phyloP scores from a whole-genome alignment of 1,140 invertebrate species.

The Drosophila asahinai region DNA sequence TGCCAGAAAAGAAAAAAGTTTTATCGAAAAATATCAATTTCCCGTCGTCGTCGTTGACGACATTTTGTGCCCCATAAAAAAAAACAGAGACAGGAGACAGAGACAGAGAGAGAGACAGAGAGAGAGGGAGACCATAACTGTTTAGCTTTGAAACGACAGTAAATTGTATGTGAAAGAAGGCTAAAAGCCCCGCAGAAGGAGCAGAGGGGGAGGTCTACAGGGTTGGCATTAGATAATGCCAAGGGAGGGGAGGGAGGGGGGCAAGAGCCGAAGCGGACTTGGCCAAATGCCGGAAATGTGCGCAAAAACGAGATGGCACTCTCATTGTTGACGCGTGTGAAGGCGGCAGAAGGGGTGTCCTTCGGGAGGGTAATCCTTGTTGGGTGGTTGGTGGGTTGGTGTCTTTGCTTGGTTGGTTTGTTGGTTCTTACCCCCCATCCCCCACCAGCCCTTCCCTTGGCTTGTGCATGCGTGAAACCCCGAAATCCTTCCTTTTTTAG shows the following conservation, averaged over 20 bases:
- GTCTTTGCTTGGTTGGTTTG: constrained; percentile 9
- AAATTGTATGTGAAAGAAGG: constrained; percentile 84
- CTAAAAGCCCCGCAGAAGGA: constrained; percentile 67
- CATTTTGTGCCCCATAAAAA: constrained; percentile 71
- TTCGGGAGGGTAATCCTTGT: not conserved
- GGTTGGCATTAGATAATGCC: constrained; percentile 10
- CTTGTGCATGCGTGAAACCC: constrained; percentile 37
- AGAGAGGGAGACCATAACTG: constrained; percentile 48
- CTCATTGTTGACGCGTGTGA: constrained; percentile 45
- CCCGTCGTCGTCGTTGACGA: constrained; percentile 73
- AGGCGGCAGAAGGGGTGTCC: constrained; percentile 1
- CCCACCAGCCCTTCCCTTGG: not conserved
- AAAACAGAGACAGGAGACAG: constrained; percentile 10
- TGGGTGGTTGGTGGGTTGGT: not conserved
- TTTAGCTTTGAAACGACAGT: constrained; percentile 79
- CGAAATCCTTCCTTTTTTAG: constrained; percentile 8
- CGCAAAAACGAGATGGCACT: constrained; percentile 79
- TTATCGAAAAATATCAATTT: constrained; percentile 75
- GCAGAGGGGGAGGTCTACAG: constrained; percentile 1
- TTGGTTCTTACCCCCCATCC: constrained; percentile 1
- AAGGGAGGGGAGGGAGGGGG: not conserved
- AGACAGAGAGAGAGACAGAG: constrained; percentile 12
- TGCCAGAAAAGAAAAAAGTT: constrained; percentile 66
- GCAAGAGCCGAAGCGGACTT: constrained; percentile 21
- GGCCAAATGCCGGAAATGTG: constrained; percentile 73